Evolutionary conservation across 2,113 vertebrate species (phyloP), one percentile per base, ranked within the genome.

Genomic region (Osmerus eperlanus): DNA sequence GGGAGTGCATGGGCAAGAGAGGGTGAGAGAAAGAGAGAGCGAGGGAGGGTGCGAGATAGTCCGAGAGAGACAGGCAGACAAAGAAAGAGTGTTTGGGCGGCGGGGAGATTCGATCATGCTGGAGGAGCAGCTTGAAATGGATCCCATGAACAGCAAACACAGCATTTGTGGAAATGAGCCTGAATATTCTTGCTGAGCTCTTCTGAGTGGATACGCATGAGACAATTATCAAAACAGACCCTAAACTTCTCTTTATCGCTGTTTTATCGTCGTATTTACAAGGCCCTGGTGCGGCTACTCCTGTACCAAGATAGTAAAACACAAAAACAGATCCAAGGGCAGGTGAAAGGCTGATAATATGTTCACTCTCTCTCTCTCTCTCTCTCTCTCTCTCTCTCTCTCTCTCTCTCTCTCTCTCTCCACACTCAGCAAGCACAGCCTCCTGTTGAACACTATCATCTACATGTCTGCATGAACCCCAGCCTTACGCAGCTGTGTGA

Each of bases 81-180:
- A 51, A 53, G 25, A 16, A 36, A 13, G 53, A 56, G 32, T 58
- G 66, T 78, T 28, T 58, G 67, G 19, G 23, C 4, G 51, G 32
- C 21, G 61, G 53, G 53, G 60, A 59, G 53, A 62, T 4, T 56
- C 28, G 51, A 53, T 55, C 58, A 61, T 4, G 36, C 36, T 41
- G 36, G 3, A 19, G 23, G 51, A 60, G 23, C 14, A 3, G 19
- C 65, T 74, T 59, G 32, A 67, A 73, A 73, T 73, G 11, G 47
- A 72, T 77, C 47, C 68, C 65, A 23, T 65, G 67, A 81, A 72
- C 18, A 21, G 32, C 63, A 76, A 85, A 76, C 21, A 32, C n/a
- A 66, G 59, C 12, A 14, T 71, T 70, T 47, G 65, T 67, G 3
- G 3, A 70, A 32, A 63, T 28, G 60, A 60, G 65, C 11, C 28